Conservation (phyloP, 64 coral and sea anemone genomes). For the Actinia tenebrosa region DNA sequence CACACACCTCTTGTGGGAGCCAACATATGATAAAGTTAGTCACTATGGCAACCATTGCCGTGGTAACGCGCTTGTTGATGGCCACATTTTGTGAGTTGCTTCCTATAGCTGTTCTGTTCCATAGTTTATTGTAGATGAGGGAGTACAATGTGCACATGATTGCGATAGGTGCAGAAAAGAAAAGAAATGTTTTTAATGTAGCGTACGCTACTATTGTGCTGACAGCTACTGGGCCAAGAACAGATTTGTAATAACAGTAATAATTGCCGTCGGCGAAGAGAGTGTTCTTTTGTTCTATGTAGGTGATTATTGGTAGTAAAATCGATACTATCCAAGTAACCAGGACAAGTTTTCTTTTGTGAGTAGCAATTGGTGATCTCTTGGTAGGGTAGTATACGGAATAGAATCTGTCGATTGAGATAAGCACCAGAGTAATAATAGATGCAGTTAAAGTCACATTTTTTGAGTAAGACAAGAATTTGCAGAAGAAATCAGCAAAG, state of each 20-base stretch:
- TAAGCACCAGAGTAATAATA: not conserved
- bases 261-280: not conserved
- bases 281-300: not conserved
- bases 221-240: not conserved
- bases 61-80: not conserved
- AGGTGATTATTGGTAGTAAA: not conserved
- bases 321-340: not conserved
- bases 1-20: not conserved
- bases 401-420: conserved; percentile 6
- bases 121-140: not conserved
- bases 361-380: not conserved
- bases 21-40: not conserved
- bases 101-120: not conserved
- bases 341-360: not conserved
- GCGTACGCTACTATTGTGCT: not conserved
- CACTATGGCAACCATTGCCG: not conserved
- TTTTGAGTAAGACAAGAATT: not conserved
- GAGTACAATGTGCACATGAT: not conserved
- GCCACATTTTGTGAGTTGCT: not conserved
- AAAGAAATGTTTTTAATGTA: not conserved
- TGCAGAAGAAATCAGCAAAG: conserved; percentile 7
- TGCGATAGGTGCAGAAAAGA: not conserved
- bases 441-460: not conserved
- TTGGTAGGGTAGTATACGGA: not conserved
- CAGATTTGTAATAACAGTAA: not conserved